Conservation (phyloP, 2,888 invertebrate species). For the Aleiodes testaceus region DNA sequence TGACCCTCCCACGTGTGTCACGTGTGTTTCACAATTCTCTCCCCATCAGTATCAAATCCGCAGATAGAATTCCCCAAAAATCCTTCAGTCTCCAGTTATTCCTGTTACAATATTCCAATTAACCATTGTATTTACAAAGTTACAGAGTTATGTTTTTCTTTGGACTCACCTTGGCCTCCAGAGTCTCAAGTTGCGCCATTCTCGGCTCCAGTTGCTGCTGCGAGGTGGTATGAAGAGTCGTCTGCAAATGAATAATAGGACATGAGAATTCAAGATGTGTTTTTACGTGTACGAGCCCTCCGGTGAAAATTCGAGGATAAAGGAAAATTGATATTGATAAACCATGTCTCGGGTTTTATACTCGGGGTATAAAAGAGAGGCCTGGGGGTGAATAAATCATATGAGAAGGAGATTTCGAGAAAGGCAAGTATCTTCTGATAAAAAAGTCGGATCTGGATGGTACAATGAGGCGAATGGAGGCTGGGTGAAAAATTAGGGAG, state of each 20-base stretch:
- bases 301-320: background rate
- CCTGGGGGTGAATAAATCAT: constrained; percentile 3
- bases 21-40: background rate
- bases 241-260: constrained; percentile 58
- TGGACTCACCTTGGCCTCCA: constrained; percentile 82
- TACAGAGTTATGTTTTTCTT: constrained; percentile 3
- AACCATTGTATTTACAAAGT: background rate
- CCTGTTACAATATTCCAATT: background rate
- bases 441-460: background rate
- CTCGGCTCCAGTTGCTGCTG: constrained; percentile 74
- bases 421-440: background rate
- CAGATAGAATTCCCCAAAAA: background rate
- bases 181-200: constrained; percentile 83
- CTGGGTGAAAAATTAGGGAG: too few relatives aligned
- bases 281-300: background rate
- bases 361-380: background rate
- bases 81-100: too few relatives aligned
- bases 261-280: background rate
- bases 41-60: background rate
- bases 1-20: constrained; percentile 4
- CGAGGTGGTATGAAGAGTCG: constrained; percentile 64
- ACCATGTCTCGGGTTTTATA: background rate
- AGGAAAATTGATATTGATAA: constrained; percentile 9
- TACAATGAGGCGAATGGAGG: background rate
- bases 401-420: background rate